Percentiles rank a stretch among this genome's conserved stretches.
Evolutionary conservation across 2,797 vertebrate genomes (phyloP).

Genomic region (Vultur gryphus): DNA sequence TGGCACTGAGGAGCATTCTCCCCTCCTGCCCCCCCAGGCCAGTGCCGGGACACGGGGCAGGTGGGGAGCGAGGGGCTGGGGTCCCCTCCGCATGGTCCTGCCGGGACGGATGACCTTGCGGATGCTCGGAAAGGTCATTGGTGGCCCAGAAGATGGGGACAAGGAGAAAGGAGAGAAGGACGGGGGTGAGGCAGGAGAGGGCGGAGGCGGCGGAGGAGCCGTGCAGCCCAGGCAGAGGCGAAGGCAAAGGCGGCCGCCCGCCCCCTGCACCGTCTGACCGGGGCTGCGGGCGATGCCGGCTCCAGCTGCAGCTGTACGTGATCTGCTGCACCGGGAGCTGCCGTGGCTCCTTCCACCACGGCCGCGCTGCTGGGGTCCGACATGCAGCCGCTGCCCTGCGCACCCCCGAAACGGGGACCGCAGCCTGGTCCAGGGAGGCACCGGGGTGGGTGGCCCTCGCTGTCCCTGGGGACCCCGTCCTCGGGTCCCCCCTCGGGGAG

Average conservation of each 20-base stretch:
- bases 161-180: not conserved
- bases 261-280: not conserved
- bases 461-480: not conserved
- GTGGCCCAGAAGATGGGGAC: not conserved
- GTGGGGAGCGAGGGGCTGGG: not conserved
- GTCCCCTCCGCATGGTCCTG: not conserved
- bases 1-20: not conserved
- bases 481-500: rapidly evolving
- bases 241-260: not conserved
- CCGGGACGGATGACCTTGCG: slow-evolving; percentile 16
- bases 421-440: not conserved
- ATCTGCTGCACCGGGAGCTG: not conserved
- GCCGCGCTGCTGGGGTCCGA: not conserved
- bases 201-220: not conserved
- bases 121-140: not conserved
- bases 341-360: not conserved
- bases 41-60: rapidly evolving
- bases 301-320: slow-evolving; percentile 42
- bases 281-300: not conserved
- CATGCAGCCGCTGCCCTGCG: not conserved
- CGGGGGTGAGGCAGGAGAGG: not conserved
- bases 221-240: not conserved
- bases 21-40: not conserved
- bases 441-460: not conserved
- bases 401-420: not conserved